Conservation (phyloP, 2,888 invertebrate species). For the Furcula furcula region DNA sequence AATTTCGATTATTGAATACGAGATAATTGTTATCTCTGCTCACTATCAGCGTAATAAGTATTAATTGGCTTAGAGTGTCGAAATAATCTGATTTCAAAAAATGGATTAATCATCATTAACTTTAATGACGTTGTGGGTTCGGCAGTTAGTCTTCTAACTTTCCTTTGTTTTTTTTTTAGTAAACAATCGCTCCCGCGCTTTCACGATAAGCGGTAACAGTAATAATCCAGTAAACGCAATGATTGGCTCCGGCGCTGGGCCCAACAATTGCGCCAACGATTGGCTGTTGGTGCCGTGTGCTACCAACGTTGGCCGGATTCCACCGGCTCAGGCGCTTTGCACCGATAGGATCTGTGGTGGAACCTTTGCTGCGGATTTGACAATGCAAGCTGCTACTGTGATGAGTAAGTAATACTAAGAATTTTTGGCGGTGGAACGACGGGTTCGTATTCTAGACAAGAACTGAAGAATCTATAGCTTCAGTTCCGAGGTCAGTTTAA, state of each 20-base stretch:
- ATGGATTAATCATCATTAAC: too few species aligned
- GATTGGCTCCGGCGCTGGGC: slow-evolving; percentile 84
- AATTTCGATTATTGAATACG: too few species aligned
- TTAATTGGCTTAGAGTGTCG: too few species aligned
- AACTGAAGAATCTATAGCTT: too few species aligned
- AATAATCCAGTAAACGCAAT: slow-evolving; percentile 85
- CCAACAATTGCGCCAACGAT: slow-evolving; percentile 88
- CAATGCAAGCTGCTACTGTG: slow-evolving; percentile 85
- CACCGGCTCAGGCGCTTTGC: slow-evolving; percentile 82
- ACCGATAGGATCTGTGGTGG: slow-evolving; percentile 93
- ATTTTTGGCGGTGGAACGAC: too few species aligned
- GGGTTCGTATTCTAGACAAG: too few species aligned
- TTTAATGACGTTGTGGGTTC: too few species aligned
- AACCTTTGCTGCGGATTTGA: slow-evolving; percentile 87
- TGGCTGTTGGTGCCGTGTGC: slow-evolving; percentile 92
- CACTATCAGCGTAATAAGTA: too few species aligned
- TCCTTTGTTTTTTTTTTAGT: slow-evolving; percentile 80
- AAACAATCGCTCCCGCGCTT: slow-evolving; percentile 87
- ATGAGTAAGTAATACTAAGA: slow-evolving; percentile 89
- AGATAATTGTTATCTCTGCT: too few species aligned
- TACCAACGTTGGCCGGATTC: slow-evolving; percentile 83
- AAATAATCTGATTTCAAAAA: too few species aligned
- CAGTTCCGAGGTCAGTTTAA: too few species aligned
- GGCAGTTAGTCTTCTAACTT: too few species aligned
- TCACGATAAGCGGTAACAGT: slow-evolving; percentile 90